Base-by-base conservation (phyloP, 1,140 invertebrate genomes). In the Uloborus diversus region DNA sequence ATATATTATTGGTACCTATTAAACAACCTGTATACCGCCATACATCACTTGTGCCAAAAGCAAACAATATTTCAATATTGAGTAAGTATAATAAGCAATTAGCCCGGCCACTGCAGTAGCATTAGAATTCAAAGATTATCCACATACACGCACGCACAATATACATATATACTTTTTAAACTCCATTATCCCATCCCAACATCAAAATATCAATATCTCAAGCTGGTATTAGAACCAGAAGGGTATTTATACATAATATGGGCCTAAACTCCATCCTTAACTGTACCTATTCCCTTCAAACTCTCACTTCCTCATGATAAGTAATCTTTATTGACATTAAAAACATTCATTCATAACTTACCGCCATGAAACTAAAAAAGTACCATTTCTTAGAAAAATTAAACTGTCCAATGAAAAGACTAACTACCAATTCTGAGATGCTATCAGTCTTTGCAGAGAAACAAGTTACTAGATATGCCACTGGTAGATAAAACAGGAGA, bases 11-110 rank as follows among this genome's bases (percentile, higher is more conserved):
- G 51, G 23, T 47, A 68, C 51, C 76, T 79, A 7, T 56, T n/a
- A 30, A 17, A 27, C 53, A 64, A 32, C n/a, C 30, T 17, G 25
- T 56, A 28, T 56, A 59, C 73, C 61, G 51, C 49, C 73, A 78
- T 78, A 51, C 49, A 78, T 78, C 73, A 78, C 73, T 78, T 78
- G 73, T 78, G 73, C 61, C 42, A 65, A 78, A 78, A 78, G 73
- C 62, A 78, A 78, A 30, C 20, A 56, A n/a, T n/a, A 20, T 53
- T 53, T 7, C 49, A 62, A 28, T 62, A 14, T 23, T 62, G 13
- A 37, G 62, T 78, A 78, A 78, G 73, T 78, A 78, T 78, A 65
- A 65, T 51, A 78, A 78, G 73, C 73, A 78, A 65, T 64, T 64
- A 78, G 73, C 73, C 73, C 61, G 73, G 73, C 73, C 62, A 66